phyloP scores from a whole-genome alignment of 2,797 vertebrate genomes.

The Coreius guichenoti region DNA sequence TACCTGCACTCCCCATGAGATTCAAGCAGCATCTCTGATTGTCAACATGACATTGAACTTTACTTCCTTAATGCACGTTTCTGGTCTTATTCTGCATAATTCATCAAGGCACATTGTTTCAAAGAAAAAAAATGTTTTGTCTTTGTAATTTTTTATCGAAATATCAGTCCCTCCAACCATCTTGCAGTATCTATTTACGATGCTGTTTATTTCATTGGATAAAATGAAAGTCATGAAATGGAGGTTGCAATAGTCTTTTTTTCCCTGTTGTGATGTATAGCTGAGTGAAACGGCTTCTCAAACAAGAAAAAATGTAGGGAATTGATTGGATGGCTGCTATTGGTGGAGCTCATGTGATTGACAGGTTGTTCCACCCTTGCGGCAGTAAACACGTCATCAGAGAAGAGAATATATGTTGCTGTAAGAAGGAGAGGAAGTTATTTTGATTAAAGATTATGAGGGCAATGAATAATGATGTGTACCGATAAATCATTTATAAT shows the following conservation, averaged over 20 bases:
- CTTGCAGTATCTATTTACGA: neutral
- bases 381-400: neutral
- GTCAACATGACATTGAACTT: neutral
- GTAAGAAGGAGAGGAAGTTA: too few relatives aligned
- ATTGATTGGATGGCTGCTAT: neutral
- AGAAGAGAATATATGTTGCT: too few relatives aligned
- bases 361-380: neutral
- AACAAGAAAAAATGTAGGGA: neutral
- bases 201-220: neutral
- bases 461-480: too few relatives aligned
- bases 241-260: neutral
- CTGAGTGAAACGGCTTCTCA: neutral
- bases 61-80: neutral
- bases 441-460: too few relatives aligned
- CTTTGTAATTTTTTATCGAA: neutral
- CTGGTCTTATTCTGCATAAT: slow-evolving; percentile 14
- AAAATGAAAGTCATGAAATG: neutral
- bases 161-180: neutral
- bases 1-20: neutral
- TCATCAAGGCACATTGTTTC: neutral
- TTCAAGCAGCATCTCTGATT: neutral
- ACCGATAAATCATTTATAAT: too few relatives aligned
- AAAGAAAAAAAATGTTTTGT: neutral
- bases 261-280: neutral
- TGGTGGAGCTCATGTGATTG: neutral